phyloP scores from a whole-genome alignment of 2,888 invertebrate genomes.

The Acrocyrtus sp. region DNA sequence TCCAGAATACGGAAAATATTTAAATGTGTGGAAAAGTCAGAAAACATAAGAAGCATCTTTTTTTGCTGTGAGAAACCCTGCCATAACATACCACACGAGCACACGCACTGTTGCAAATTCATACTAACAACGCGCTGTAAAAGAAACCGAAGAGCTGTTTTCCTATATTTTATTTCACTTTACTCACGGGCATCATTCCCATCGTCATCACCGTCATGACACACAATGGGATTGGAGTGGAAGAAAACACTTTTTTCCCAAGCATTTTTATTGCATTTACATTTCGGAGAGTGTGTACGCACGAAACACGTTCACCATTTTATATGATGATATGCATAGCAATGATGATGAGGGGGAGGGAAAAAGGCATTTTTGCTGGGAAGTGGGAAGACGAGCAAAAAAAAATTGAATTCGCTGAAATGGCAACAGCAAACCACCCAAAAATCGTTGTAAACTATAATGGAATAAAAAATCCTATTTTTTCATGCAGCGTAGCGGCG shows the following conservation, averaged over 20 bases:
- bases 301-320: too few relatives aligned
- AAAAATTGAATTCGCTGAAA: neutral
- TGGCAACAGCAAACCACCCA: neutral
- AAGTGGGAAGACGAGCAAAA: too few relatives aligned
- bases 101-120: neutral
- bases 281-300: neutral
- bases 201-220: neutral
- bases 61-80: too few relatives aligned
- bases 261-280: constrained; percentile 8
- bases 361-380: too few relatives aligned
- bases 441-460: too few relatives aligned
- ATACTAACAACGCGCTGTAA: neutral
- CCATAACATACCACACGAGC: neutral
- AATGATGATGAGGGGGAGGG: neutral
- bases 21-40: neutral
- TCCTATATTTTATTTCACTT: neutral
- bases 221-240: neutral
- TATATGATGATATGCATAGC: neutral
- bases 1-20: neutral
- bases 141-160: neutral
- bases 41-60: neutral
- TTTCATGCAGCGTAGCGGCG: too few relatives aligned
- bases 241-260: constrained; percentile 6
- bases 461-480: neutral
- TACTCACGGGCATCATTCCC: neutral